These are phyloP conservation scores for Athalia circularis DNA, from an alignment of 2,888 invertebrate genomes.

Conservation along the genomic window DNA sequence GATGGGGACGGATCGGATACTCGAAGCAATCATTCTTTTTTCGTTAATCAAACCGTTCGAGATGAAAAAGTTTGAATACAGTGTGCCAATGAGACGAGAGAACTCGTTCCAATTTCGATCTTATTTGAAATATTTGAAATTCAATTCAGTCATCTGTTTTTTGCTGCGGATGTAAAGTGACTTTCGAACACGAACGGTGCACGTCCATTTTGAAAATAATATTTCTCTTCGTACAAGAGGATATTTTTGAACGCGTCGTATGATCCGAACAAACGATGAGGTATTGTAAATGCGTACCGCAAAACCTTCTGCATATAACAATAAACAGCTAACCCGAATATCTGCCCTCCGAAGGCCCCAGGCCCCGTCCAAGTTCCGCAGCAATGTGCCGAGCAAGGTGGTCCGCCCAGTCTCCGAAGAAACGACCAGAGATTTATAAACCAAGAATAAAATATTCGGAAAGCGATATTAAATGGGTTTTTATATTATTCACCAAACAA, in stretches of 20 bases:
- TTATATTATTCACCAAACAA: not conserved
- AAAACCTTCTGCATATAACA: slow-evolving; percentile 4
- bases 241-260: not conserved
- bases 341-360: slow-evolving; percentile 9
- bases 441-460: slow-evolving; percentile 20
- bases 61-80: not conserved
- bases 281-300: not conserved
- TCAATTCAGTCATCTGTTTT: too few species aligned
- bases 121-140: too few species aligned
- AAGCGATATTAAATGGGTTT: slow-evolving; percentile 22
- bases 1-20: slow-evolving; percentile 3
- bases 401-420: slow-evolving; percentile 32
- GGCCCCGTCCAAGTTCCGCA: not conserved
- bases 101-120: too few species aligned
- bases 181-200: too few species aligned
- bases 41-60: not conserved
- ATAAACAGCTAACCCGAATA: slow-evolving; percentile 13
- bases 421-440: slow-evolving; percentile 24
- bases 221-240: not conserved
- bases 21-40: not conserved
- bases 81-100: too few species aligned
- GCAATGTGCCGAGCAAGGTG: slow-evolving; percentile 5
- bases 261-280: not conserved
- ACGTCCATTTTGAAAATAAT: not conserved
- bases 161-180: too few species aligned